phyloP scores from a whole-genome alignment of 2,797 vertebrate species.

The Hippopotamyrus pictus region DNA sequence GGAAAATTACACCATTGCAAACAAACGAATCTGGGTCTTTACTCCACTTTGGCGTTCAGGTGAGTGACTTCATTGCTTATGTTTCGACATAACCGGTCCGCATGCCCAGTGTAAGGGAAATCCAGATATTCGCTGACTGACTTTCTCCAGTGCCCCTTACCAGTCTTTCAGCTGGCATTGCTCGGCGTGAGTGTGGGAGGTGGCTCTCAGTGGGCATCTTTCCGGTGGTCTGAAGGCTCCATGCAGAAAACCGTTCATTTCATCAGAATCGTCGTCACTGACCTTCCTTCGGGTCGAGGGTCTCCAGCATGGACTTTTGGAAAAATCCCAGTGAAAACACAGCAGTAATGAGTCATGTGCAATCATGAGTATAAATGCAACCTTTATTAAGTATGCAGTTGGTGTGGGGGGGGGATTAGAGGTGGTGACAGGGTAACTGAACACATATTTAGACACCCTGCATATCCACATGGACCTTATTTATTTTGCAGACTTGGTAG shows the following conservation, averaged over 20 bases:
- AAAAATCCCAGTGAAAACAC: background rate
- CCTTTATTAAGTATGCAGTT: background rate
- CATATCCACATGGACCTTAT: background rate
- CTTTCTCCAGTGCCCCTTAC: background rate
- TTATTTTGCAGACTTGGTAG: background rate
- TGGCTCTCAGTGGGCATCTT: background rate
- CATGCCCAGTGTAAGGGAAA: background rate
- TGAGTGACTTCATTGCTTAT: background rate
- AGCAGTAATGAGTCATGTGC: slow-evolving; percentile 4
- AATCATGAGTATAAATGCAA: background rate
- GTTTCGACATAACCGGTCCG: background rate
- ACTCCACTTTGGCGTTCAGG: background rate
- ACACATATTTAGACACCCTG: background rate
- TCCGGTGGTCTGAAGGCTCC: background rate
- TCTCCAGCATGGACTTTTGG: background rate
- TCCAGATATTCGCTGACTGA: background rate
- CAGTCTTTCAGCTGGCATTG: background rate
- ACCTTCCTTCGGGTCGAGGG: background rate
- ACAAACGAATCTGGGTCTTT: background rate
- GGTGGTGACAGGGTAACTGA: background rate
- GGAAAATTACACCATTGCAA: background rate
- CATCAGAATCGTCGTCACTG: background rate
- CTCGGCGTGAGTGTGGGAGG: background rate
- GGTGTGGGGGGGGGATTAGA: background rate
- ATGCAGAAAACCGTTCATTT: background rate